A percentile compares a stretch with the other conserved stretches of the same genome.
phyloP scores from a whole-genome alignment of 2,888 invertebrate species.

The Drosophila parthenogenetica region DNA sequence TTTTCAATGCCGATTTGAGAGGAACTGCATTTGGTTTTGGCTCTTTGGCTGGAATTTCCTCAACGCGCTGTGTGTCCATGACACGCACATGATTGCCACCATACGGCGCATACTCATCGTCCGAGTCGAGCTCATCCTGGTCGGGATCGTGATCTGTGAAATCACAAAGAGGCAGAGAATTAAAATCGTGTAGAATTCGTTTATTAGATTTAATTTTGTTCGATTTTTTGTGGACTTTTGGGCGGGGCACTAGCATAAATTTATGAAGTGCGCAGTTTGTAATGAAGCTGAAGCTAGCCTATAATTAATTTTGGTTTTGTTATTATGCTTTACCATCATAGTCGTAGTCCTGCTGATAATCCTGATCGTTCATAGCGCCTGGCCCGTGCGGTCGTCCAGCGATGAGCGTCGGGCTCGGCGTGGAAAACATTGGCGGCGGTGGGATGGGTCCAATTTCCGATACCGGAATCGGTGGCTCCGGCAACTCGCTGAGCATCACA shows the following conservation, averaged over 20 bases:
- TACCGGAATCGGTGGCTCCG: conserved; percentile 95
- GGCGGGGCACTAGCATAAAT: conserved; percentile 63
- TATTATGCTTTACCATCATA: conserved; percentile 87
- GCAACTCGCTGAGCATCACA: conserved; percentile 93
- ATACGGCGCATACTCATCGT: conserved; percentile 87
- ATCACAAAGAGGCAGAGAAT: background rate
- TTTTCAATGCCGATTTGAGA: conserved; percentile 96
- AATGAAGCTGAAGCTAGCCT: conserved; percentile 65
- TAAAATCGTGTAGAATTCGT: background rate
- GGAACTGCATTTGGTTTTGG: conserved; percentile 96
- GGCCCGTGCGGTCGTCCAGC: conserved; percentile 86
- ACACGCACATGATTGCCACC: conserved; percentile 87
- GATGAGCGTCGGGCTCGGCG: conserved; percentile 90
- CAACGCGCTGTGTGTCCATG: conserved; percentile 92
- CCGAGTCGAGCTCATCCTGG: conserved; percentile 89
- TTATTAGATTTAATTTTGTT: no score
- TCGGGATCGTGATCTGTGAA: conserved; percentile 86
- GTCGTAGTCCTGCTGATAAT: conserved; percentile 87
- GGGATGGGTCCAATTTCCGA: conserved; percentile 97
- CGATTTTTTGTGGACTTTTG: background rate
- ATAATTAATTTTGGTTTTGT: conserved; percentile 2
- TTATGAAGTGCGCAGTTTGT: conserved; percentile 72
- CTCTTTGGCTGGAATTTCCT: conserved; percentile 97
- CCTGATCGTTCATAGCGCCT: conserved; percentile 84
- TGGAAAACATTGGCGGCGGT: conserved; percentile 98